phyloP scores from a whole-genome alignment of 2,797 vertebrate genomes.

The Bufotes viridis region DNA sequence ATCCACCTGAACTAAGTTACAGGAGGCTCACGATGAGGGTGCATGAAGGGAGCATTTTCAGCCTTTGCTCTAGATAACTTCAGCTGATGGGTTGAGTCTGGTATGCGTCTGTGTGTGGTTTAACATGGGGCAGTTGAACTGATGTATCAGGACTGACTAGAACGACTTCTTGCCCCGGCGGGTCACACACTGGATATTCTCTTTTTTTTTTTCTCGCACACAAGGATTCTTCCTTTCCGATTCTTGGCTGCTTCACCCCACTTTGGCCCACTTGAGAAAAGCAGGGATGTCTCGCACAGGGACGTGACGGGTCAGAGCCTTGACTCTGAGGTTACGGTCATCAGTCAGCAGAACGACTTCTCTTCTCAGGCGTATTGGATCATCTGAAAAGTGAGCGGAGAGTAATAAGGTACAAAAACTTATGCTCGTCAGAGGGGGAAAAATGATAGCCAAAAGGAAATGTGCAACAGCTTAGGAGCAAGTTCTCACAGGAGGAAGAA shows the following conservation, averaged over 20 bases:
- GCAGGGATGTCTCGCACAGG: conserved; percentile 95
- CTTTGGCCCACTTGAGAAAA: conserved; percentile 92
- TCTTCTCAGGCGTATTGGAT: conserved; percentile 88
- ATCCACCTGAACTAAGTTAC: conserved; percentile 73
- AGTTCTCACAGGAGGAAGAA: conserved; percentile 55
- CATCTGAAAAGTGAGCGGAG: conserved; percentile 74
- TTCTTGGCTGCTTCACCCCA: conserved; percentile 76
- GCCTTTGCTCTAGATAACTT: conserved; percentile 75
- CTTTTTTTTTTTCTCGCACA: conserved; percentile 61
- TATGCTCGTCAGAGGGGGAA: conserved; percentile 8
- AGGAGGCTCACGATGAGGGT: conserved; percentile 73
- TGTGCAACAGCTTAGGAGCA: conserved; percentile 39
- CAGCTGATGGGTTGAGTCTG: conserved; percentile 62
- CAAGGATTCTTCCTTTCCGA: conserved; percentile 65
- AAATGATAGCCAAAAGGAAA: conserved; percentile 48
- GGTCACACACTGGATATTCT: conserved; percentile 62
- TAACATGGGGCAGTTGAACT: conserved; percentile 57
- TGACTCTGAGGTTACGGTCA: conserved; percentile 96
- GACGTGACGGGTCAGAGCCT: conserved; percentile 94
- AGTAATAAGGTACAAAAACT: conserved; percentile 30
- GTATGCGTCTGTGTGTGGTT: conserved; percentile 58
- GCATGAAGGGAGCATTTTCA: conserved; percentile 71
- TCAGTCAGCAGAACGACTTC: conserved; percentile 97
- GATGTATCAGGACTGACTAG: conserved; percentile 66
- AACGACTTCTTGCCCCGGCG: conserved; percentile 63